phyloP scores from a whole-genome alignment of 2,113 vertebrate species.

The Stegastes partitus region DNA sequence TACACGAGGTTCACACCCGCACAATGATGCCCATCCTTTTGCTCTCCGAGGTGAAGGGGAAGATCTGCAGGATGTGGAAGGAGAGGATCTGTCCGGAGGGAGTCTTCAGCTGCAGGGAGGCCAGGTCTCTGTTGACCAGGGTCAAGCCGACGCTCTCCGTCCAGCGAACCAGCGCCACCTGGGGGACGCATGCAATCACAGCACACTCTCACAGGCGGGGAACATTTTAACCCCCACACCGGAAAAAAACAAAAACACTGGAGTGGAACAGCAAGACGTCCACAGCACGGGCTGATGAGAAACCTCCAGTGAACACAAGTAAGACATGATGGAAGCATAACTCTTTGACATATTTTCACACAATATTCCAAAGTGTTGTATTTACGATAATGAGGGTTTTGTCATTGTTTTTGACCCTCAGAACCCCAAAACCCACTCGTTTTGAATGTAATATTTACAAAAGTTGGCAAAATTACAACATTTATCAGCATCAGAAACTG shows the following conservation, averaged over 20 bases:
- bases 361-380: no score
- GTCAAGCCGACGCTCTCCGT: conserved; percentile 96
- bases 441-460: no score
- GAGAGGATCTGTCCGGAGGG: conserved; percentile 94
- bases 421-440: no score
- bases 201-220: background rate
- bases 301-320: no score
- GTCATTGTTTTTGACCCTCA: no score
- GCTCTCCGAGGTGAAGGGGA: conserved; percentile 93
- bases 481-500: no score
- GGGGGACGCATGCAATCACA: conserved; percentile 6
- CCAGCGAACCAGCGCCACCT: conserved; percentile 96
- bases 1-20: conserved; percentile 81
- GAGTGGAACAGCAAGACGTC: no score
- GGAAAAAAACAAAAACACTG: background rate
- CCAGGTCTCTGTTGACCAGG: conserved; percentile 94
- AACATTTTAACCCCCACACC: background rate
- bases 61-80: conserved; percentile 91
- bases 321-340: no score
- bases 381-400: no score
- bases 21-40: conserved; percentile 98
- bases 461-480: no score
- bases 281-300: no score
- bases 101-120: conserved; percentile 94
- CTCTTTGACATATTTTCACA: no score